phyloP scores from a whole-genome alignment of 92 coral and sea anemone species.

The Bergia sp. region DNA sequence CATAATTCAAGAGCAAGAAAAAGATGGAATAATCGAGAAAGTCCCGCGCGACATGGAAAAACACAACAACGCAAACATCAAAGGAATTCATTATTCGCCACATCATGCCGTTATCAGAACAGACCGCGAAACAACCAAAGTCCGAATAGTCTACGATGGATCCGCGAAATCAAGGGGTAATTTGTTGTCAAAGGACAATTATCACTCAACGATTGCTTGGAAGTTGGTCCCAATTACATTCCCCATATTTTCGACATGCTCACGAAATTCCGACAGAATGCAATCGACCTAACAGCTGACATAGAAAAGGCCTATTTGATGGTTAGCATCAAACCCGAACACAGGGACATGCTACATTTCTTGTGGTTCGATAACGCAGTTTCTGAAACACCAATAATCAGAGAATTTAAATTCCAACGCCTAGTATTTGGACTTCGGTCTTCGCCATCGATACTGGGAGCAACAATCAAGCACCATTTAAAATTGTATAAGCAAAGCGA shows the following conservation, averaged over 20 bases:
- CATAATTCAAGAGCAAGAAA: slow-evolving; percentile 57
- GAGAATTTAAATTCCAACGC: slow-evolving; percentile 50
- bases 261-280: slow-evolving; percentile 38
- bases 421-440: slow-evolving; percentile 62
- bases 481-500: slow-evolving; percentile 50
- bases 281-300: slow-evolving; percentile 48
- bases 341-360: slow-evolving; percentile 62
- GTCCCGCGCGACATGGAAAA: slow-evolving; percentile 11
- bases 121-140: slow-evolving; percentile 50
- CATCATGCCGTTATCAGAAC: slow-evolving; percentile 57
- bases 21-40: slow-evolving; percentile 55
- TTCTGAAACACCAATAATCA: slow-evolving; percentile 30
- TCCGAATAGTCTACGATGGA: slow-evolving; percentile 57
- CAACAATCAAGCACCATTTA: slow-evolving; percentile 57
- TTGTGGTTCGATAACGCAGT: slow-evolving; percentile 51
- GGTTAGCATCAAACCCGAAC: slow-evolving; percentile 55
- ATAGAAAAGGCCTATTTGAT: slow-evolving; percentile 57
- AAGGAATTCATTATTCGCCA: slow-evolving; percentile 51
- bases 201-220: slow-evolving; percentile 59
- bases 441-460: slow-evolving; percentile 70
- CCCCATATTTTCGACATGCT: slow-evolving; percentile 56
- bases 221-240: slow-evolving; percentile 54
- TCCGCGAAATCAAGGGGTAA: slow-evolving; percentile 35
- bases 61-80: slow-evolving; percentile 3
- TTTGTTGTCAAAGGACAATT: neutral